Evolutionary conservation across 2,888 invertebrate species (phyloP), one percentile per base, ranked within the genome.

Genomic region (Lithophane socia): DNA sequence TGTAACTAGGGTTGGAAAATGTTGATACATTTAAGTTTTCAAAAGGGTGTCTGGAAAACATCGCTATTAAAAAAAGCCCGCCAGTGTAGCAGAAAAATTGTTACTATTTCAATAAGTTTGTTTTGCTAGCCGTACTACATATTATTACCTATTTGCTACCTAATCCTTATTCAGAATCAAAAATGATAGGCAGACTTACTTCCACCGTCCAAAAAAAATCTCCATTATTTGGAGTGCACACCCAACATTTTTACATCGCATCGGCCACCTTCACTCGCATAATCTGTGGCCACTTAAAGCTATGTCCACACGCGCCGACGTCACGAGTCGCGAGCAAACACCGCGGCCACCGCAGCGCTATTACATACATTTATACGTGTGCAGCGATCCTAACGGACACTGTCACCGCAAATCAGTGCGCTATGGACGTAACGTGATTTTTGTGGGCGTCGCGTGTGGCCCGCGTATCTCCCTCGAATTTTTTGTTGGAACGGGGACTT

Each of bases 341-440:
- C 86, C 80, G 84, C 82, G 80, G 77, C 82, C 81, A 86, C 86
- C 84, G 76, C 88, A 87, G 60, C 24, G 77, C 83, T 84, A 88
- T 84, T 83, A 85, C 82, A 77, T 75, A 80, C 87, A 86, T 86
- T 83, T 83, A 79, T 85, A 77, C 82, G 84, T 80, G 88, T 87
- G 82, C 86, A 87, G 71, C 85, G 84, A 87, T 70, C 85, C 87
- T 87, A 88, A 88, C 85, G 76, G 79, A 68, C 80, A 83, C 76
- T 86, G 88, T 87, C 87, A 88, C 88, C 87, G 88, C 88, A 88
- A 88, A 88, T 88, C 88, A 88, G 85, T 70, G 79, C 70, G 68
- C 76, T 86, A 78, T 81, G 82, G 79, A 77, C 42, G 75, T 74
- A 71, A 77, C 80, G 63, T 66, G 76, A 75, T 82, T 85, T 88